phyloP scores from a whole-genome alignment of 2,888 invertebrate species.

The Petrolisthes cinctipes region DNA sequence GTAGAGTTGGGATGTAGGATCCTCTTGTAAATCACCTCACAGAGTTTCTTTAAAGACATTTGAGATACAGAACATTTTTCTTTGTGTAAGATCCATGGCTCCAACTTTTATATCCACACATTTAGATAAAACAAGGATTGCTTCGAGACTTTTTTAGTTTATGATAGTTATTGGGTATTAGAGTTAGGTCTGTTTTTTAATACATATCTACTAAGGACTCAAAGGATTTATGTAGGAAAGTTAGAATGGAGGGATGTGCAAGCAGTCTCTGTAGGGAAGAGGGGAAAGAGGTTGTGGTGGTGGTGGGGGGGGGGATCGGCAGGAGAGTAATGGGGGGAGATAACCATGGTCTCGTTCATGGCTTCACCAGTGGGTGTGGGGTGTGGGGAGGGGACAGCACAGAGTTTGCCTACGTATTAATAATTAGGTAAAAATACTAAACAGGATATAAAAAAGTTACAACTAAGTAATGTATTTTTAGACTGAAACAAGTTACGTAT shows the following conservation, averaged over 20 bases:
- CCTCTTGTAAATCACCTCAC: too few species aligned
- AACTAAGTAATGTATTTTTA: neutral
- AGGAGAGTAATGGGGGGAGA: neutral
- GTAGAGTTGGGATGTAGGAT: too few species aligned
- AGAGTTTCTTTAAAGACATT: too few species aligned
- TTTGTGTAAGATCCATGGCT: too few species aligned
- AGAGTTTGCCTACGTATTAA: neutral
- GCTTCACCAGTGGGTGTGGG: neutral
- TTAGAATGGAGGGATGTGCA: neutral
- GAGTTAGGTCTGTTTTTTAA: neutral
- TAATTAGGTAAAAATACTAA: neutral
- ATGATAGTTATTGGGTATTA: too few species aligned
- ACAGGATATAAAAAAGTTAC: too few species aligned
- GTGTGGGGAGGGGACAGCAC: neutral
- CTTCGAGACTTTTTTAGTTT: too few species aligned
- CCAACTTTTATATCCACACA: too few species aligned
- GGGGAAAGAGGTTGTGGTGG: neutral
- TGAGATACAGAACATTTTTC: too few species aligned
- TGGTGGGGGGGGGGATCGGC: neutral
- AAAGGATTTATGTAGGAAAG: neutral
- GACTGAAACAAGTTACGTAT: neutral
- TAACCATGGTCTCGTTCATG: constrained; percentile 32
- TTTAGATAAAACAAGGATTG: too few species aligned
- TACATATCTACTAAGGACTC: neutral
- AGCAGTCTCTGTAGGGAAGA: neutral